A percentile compares a stretch with the other conserved stretches of the same genome.
phyloP scores from a whole-genome alignment of 1,140 invertebrate genomes.

The Telenomus remus region DNA sequence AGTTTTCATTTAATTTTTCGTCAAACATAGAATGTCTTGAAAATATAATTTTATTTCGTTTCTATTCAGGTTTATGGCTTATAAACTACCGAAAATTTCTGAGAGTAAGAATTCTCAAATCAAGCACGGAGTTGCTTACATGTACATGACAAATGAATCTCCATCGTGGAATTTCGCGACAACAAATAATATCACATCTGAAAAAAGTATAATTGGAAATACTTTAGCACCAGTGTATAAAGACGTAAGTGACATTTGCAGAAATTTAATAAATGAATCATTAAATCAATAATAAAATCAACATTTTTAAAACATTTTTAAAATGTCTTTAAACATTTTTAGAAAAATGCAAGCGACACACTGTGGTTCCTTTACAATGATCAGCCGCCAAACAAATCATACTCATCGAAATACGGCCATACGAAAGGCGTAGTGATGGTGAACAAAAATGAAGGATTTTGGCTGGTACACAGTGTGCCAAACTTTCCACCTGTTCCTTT shows the following conservation, averaged over 20 bases:
- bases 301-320: no score
- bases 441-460: constrained; percentile 84
- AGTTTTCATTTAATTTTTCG: no score
- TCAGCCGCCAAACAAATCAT: constrained; percentile 81
- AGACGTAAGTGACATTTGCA: constrained; percentile 64
- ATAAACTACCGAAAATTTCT: constrained; percentile 85
- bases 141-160: constrained; percentile 81
- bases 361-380: constrained; percentile 89
- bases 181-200: constrained; percentile 79
- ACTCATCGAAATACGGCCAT: constrained; percentile 81
- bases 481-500: constrained; percentile 82
- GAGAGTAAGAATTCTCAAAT: constrained; percentile 77
- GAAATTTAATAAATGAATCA: no score
- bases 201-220: constrained; percentile 83
- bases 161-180: constrained; percentile 80
- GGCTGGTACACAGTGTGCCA: constrained; percentile 94
- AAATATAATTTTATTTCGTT: no score
- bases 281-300: no score
- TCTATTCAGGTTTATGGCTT: constrained; percentile 90
- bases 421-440: constrained; percentile 89
- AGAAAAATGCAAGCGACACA: constrained; percentile 61
- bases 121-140: constrained; percentile 81
- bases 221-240: constrained; percentile 83
- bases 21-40: no score
- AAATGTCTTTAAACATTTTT: constrained; percentile 5